phyloP scores from a whole-genome alignment of 2,797 vertebrate genomes.

The Sebastes trivittatus region DNA sequence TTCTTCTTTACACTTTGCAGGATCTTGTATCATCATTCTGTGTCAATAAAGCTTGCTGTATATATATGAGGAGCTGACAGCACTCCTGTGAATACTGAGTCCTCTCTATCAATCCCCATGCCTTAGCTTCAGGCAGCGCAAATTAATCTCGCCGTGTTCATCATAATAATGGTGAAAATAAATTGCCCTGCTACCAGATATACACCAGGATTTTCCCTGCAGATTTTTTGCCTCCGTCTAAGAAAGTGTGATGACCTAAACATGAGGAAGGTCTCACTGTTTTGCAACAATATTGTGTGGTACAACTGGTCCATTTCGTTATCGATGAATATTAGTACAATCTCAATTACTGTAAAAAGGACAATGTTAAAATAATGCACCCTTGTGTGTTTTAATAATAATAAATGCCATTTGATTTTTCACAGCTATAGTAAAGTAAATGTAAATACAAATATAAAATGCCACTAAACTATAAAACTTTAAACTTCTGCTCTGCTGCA shows the following conservation, averaged over 20 bases:
- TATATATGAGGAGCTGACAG: conserved; percentile 36
- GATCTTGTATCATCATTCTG: conserved; percentile 25
- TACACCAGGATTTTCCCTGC: not conserved
- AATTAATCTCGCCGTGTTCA: conserved; percentile 44
- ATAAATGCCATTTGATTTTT: not conserved
- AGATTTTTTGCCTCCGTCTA: not conserved
- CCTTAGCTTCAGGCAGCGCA: conserved; percentile 34
- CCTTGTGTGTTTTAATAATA: not conserved
- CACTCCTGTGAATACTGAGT: conserved; percentile 33
- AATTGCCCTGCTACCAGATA: conserved; percentile 30
- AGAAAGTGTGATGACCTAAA: not conserved
- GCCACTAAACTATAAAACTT: not conserved
- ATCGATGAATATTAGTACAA: not conserved
- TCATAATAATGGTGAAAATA: conserved; percentile 35
- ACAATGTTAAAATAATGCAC: not conserved
- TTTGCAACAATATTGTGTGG: not conserved
- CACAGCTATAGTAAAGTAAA: not conserved
- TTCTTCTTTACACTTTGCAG: conserved; percentile 23
- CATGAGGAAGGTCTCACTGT: not conserved
- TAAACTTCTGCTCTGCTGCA: not conserved
- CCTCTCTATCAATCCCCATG: conserved; percentile 16
- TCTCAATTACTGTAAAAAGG: not conserved
- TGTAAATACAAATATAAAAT: not conserved
- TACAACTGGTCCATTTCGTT: not conserved
- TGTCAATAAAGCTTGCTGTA: conserved; percentile 34